Conservation (phyloP, 1,140 invertebrate genomes). For the Apis cerana region DNA sequence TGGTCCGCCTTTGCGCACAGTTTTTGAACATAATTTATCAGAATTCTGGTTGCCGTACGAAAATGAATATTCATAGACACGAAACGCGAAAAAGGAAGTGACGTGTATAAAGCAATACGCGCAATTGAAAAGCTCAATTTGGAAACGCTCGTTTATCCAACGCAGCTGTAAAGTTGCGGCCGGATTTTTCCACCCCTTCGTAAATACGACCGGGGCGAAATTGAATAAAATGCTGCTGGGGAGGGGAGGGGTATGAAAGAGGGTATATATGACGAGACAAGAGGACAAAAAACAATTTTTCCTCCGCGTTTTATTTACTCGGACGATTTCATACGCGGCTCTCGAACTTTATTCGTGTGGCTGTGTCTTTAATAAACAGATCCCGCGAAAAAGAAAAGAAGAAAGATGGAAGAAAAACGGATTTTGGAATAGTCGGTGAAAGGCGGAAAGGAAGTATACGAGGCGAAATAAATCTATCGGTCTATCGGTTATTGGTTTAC, state of each 20-base stretch:
- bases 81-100: no score
- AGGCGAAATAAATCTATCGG: background rate
- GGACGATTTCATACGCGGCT: background rate
- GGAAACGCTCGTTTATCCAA: slow-evolving; percentile 6
- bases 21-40: no score
- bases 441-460: background rate
- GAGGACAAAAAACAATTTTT: background rate
- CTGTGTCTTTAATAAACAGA: background rate
- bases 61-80: no score
- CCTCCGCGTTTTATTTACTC: background rate
- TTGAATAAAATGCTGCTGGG: slow-evolving; percentile 9
- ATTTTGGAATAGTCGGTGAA: background rate
- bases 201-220: background rate
- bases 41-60: no score
- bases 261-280: background rate
- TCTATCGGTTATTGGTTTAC: slow-evolving; percentile 1
- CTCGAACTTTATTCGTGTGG: background rate
- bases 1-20: no score
- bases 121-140: background rate
- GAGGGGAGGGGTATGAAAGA: background rate
- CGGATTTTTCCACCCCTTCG: slow-evolving; percentile 1
- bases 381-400: no score
- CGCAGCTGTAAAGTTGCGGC: background rate
- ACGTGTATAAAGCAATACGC: background rate
- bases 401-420: background rate